phyloP scores from a whole-genome alignment of 1,140 invertebrate species.

The Plectus sambesii region DNA sequence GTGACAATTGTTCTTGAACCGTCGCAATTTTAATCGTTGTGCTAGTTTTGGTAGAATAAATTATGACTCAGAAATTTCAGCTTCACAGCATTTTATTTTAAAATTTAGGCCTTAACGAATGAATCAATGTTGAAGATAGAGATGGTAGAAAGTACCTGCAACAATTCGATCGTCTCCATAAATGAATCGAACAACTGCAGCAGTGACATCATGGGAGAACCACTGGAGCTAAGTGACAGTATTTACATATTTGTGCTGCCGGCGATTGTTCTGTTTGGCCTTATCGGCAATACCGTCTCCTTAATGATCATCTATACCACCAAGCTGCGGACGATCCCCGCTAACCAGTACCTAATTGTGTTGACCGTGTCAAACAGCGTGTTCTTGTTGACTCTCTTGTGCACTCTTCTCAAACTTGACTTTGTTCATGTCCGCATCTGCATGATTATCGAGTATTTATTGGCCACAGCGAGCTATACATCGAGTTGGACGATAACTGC shows the following conservation, averaged over 20 bases:
- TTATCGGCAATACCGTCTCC: conserved; percentile 37
- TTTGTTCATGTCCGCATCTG: conserved; percentile 33
- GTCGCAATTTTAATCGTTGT: too few relatives aligned
- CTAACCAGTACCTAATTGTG: conserved; percentile 44
- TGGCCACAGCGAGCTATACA: conserved; percentile 39
- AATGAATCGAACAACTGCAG: too few relatives aligned
- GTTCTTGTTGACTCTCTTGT: conserved; percentile 36
- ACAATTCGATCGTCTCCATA: too few relatives aligned
- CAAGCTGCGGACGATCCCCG: conserved; percentile 34
- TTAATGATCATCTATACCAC: conserved; percentile 44
- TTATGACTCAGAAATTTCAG: too few relatives aligned
- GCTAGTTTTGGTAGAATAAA: too few relatives aligned
- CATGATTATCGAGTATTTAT: conserved; percentile 41
- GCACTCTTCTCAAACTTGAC: conserved; percentile 38
- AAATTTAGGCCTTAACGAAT: too few relatives aligned
- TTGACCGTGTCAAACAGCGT: conserved; percentile 37
- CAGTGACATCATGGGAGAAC: too few relatives aligned
- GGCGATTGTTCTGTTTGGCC: conserved; percentile 37
- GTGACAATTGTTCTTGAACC: too few relatives aligned
- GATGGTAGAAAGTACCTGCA: too few relatives aligned
- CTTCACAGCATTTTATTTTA: too few relatives aligned
- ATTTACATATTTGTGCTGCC: conserved; percentile 38
- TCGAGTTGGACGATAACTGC: conserved; percentile 42
- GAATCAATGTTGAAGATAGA: too few relatives aligned
- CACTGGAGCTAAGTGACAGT: too few relatives aligned